A percentile compares a stretch with the other conserved stretches of the same genome.
Conservation (phyloP, 2,797 vertebrate species). For the Peromyscus aztecus region DNA sequence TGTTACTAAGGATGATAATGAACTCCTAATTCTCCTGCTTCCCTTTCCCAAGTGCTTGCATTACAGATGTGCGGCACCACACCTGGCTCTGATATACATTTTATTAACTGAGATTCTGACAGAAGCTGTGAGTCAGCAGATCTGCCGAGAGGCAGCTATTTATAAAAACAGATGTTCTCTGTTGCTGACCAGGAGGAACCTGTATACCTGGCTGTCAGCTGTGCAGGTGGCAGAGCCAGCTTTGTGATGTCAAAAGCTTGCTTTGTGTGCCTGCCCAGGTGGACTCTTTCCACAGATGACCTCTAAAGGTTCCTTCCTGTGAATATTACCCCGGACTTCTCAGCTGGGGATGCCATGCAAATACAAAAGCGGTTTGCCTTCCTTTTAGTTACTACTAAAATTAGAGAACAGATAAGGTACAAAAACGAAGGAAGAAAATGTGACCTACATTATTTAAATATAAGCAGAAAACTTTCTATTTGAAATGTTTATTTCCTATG, state of each 20-base stretch:
- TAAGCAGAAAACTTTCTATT: background rate
- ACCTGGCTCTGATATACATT: background rate
- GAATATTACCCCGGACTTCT: background rate
- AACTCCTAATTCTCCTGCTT: background rate
- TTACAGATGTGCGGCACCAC: background rate
- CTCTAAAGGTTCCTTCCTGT: background rate
- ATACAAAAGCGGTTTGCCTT: background rate
- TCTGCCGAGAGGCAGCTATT: slow-evolving; percentile 21
- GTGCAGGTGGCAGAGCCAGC: background rate
- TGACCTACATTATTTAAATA: slow-evolving; percentile 8
- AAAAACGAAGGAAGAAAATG: background rate
- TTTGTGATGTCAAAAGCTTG: background rate
- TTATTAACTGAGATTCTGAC: background rate
- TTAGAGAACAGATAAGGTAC: background rate
- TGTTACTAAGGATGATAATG: background rate
- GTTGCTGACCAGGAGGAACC: background rate
- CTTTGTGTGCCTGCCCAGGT: background rate
- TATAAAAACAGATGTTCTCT: background rate
- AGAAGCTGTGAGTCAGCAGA: background rate
- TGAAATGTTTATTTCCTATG: background rate
- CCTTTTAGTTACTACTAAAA: slow-evolving; percentile 31
- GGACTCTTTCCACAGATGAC: background rate
- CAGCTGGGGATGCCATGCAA: background rate
- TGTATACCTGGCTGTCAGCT: background rate
- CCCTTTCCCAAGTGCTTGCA: background rate